phyloP scores from a whole-genome alignment of 2,888 invertebrate species.

The Pandemis heparana region DNA sequence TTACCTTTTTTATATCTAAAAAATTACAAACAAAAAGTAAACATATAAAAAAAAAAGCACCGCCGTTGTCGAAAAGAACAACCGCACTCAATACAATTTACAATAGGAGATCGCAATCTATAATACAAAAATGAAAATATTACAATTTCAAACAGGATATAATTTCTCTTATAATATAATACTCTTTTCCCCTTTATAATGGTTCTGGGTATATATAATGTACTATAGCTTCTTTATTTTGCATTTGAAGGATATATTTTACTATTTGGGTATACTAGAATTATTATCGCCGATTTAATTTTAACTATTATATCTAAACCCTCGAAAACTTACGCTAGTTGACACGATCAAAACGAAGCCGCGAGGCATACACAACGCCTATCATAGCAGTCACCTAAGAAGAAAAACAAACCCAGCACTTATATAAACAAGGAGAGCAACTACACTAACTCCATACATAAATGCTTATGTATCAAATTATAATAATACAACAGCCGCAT shows the following conservation, averaged over 20 bases:
- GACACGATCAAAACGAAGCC: conserved; percentile 35
- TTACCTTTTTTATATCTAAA: conserved; percentile 27
- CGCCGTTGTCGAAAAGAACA: conserved; percentile 8
- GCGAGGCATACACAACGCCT: conserved; percentile 12
- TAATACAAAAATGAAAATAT: conserved; percentile 39
- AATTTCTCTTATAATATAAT: conserved; percentile 40
- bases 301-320: conserved; percentile 42
- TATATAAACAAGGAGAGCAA: background rate
- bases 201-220: conserved; percentile 33
- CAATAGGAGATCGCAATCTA: conserved; percentile 43
- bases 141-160: conserved; percentile 35
- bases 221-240: conserved; percentile 31
- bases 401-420: background rate
- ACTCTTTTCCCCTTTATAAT: conserved; percentile 30
- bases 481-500: conserved; percentile 41
- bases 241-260: conserved; percentile 29
- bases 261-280: conserved; percentile 35
- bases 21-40: conserved; percentile 30
- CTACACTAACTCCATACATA: conserved; percentile 28
- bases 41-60: conserved; percentile 33
- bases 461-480: conserved; percentile 41
- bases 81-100: conserved; percentile 24
- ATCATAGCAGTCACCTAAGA: conserved; percentile 24
- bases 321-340: conserved; percentile 38
- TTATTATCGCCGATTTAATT: conserved; percentile 32